phyloP scores from a whole-genome alignment of 1,140 invertebrate species.

The Choristoneura fumiferana region DNA sequence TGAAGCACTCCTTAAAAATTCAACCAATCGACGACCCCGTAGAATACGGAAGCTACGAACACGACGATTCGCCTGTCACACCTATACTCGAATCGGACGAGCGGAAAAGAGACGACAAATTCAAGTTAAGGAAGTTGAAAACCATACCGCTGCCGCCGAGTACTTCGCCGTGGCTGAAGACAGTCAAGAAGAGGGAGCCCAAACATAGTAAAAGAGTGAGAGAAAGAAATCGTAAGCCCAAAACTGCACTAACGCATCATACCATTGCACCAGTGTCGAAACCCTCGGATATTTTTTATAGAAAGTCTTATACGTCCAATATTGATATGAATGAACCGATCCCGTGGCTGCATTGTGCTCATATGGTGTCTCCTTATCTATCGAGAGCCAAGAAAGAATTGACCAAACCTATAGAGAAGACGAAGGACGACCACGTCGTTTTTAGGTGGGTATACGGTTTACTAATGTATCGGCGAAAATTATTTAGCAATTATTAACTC shows the following conservation, averaged over 20 bases:
- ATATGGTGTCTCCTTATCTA: not conserved
- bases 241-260: too few relatives aligned
- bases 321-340: not conserved
- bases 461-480: too few relatives aligned
- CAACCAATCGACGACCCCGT: too few relatives aligned
- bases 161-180: not conserved
- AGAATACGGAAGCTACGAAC: not conserved
- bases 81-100: slow-evolving; percentile 27
- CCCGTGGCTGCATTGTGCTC: not conserved
- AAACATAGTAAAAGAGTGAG: too few relatives aligned
- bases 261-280: slow-evolving; percentile 25
- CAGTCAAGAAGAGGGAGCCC: slow-evolving; percentile 26
- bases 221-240: too few relatives aligned
- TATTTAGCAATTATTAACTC: too few relatives aligned
- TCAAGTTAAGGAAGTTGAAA: slow-evolving; percentile 21
- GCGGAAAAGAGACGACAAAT: slow-evolving; percentile 22
- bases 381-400: not conserved
- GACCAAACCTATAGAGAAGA: not conserved
- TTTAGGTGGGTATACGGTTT: slow-evolving; percentile 13
- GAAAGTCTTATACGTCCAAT: not conserved
- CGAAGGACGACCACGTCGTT: slow-evolving; percentile 2
- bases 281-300: not conserved
- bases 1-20: too few relatives aligned
- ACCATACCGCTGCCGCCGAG: not conserved
- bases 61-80: slow-evolving; percentile 28